Base-by-base conservation (phyloP, 1,140 invertebrate species). In the Pogonus chalceus region DNA sequence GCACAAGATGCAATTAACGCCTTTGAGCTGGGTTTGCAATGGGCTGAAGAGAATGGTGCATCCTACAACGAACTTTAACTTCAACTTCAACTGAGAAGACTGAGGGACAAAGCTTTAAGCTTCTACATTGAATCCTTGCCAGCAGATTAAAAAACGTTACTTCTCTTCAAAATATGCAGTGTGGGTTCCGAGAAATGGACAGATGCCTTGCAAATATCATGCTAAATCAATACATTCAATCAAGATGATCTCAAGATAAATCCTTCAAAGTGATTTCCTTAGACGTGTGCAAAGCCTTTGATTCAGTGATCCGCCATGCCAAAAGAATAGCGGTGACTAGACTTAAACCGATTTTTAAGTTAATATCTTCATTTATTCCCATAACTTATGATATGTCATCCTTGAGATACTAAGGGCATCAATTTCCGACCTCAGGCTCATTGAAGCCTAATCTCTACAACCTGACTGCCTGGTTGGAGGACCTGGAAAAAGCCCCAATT, bases 61-160 rank as follows among this genome's bases (percentile, higher is more conserved):
- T n/a, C n/a, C n/a, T n/a, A 59, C 60, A 64, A 63, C 56, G 63
- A 68, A 62, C 59, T 65, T 62, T 53, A 62, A 65, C 58, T 66
- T 66, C n/a, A n/a, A n/a, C n/a, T n/a, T n/a, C n/a, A n/a, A n/a
- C 63, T 66, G 55, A 62, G 63, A 61, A 65, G 56, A 61, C 52
- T 65, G 54, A 65, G 61, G 39, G 60, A 68, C 60, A 67, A 63
- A 60, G 58, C 62, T n/a, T n/a, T n/a, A 31, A 14, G 26, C 26
- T 31, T 31, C 14, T 31, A 14, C 26, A 31, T 31, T 7, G 26
- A 31, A 31, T 31, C 26, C 4, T 31, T 7, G 26, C 26, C 26
- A 31, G n/a, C n/a, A n/a, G n/a, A n/a, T n/a, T n/a, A n/a, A n/a
- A n/a, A n/a, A n/a, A n/a, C n/a, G n/a, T n/a, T n/a, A n/a, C n/a